Evolutionary conservation across 2,888 invertebrate genomes (phyloP).

Genomic region (Melieria omissa): DNA sequence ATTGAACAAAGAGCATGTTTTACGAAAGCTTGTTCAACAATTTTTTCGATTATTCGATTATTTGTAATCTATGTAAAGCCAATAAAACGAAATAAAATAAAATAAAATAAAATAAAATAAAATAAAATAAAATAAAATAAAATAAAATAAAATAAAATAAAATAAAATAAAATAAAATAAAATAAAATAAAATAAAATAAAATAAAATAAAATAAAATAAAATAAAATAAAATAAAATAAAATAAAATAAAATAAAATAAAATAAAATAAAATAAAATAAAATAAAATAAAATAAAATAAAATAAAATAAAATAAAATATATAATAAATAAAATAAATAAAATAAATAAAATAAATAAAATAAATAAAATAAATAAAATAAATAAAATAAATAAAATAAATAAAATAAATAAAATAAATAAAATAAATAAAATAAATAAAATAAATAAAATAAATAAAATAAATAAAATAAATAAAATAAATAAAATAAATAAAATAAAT

Average conservation of each 20-base stretch:
- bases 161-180: constrained; percentile 1
- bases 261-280: constrained; percentile 1
- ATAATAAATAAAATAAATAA: background rate
- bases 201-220: background rate
- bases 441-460: constrained; percentile 2
- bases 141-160: background rate
- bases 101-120: no score
- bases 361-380: background rate
- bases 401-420: background rate
- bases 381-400: background rate
- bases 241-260: background rate
- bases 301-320: constrained; percentile 2
- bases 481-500: constrained; percentile 7
- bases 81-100: no score
- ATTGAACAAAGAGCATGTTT: no score
- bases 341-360: background rate
- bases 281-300: constrained; percentile 1
- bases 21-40: no score
- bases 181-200: constrained; percentile 6
- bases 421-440: background rate
- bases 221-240: constrained; percentile 7
- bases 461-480: background rate
- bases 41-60: no score
- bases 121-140: no score
- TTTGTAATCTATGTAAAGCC: no score